Evolutionary conservation across 1,140 invertebrate species (phyloP), one percentile per base, ranked within the genome.

Genomic region (Lasaia peninsularis): DNA sequence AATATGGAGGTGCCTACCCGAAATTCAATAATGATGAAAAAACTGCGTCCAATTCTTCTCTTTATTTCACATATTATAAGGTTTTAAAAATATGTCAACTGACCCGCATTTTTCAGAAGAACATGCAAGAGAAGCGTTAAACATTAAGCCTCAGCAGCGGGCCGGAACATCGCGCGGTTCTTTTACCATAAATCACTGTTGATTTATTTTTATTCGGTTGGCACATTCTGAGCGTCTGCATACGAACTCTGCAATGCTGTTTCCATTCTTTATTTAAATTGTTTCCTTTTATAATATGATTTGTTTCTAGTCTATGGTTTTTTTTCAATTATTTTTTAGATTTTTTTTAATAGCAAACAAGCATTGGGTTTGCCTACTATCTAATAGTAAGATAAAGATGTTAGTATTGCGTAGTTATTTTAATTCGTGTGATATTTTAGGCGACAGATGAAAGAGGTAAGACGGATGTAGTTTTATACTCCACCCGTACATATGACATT

Each of bases 131-230:
- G 64, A 63, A 53, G 52, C 57, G 61, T 69, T 58, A 69, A 58
- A 68, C 55, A 59, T 62, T 52, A 44, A 44, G 40, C 40, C 18
- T 44, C 40, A 44, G 40, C 40, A 44, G 40, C 40, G 40, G 49
- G 34, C 48, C 31, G 52, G 35, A 40, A 57, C 28, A 28, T 34
- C 20, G 52, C 34, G 56, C 65, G 65, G 66, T 65, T 65, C 63
- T 48, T 65, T 66, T 67, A 59, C 57, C 69, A 79, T 80, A 80
- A 78, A 84, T 81, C 78, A 80, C 67, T 51, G 37, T 65, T 81
- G 80, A 84, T 84, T 84, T 84, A 84, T 84, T 80, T 79, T 80
- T 80, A 80, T 82, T 80, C 70, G 73, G 69, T 73, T 74, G 73
- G 67, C 74, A 79, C 73, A 44, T 71, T 73, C 69, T 68, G 72